Base-by-base conservation (phyloP, 1,140 invertebrate genomes). In the Lasaia peninsularis region DNA sequence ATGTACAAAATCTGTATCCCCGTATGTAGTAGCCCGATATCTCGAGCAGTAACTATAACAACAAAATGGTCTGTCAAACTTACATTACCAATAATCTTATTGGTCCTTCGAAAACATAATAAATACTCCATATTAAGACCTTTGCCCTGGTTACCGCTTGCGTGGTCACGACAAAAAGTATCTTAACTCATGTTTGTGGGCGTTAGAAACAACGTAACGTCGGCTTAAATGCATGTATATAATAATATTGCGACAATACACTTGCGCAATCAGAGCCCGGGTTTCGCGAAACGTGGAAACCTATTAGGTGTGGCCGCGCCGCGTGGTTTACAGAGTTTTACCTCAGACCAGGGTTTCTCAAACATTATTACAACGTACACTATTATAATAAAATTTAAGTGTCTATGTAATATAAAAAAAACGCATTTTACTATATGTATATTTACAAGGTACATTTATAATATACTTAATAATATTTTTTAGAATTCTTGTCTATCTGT, bases 211-310 rank as follows among this genome's bases (percentile, higher is more conserved):
- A 56, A 67, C 59, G 71, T 64, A 75, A 69, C 70, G 67, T 71
- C 68, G 72, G 68, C 77, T 72, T 78, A 80, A 69, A 78, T 74
- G 70, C 68, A 62, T 67, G 57, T 60, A 78, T 70, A 81, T 73
- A 78, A 78, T 76, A 56, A 68, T 52, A 58, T 80, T 80, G 69
- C 73, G 71, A 66, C 58, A 75, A 65, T 61, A 18, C 58, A 57
- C 57, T 78, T 77, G 67, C 69, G 69, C 71, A 78, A 76, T 49
- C 55, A 35, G 24, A 16, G 37, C 10, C 34, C 44, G 57, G 53
- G 63, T 67, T 69, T 73, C 69, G 69, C 67, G 64, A 67, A 73
- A 69, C 65, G 63, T 66, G 69, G 71, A 75, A 78, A 71, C 55
- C 68, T 51, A 64, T 68, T 48, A 48, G 53, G 32, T 34, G 49